Evolutionary conservation across 2,888 invertebrate genomes (phyloP), one percentile per base, ranked within the genome.

Genomic region (Microchrysa polita): DNA sequence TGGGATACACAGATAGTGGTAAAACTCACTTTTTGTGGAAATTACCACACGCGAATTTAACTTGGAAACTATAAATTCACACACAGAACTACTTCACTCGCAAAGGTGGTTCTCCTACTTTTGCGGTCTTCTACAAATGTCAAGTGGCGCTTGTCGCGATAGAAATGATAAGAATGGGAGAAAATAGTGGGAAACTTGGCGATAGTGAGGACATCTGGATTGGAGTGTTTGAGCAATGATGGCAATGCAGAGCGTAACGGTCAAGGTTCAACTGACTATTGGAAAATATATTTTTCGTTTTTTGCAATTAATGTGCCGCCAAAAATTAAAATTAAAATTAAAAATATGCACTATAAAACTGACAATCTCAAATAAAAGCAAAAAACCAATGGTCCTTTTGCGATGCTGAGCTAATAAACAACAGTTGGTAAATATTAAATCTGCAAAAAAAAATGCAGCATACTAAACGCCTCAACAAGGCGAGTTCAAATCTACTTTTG

Each of bases 11-110:
- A 14, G 23, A 22, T 14, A 22, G 23, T 27, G 23, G 5, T 5
- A 55, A 23, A 59, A 59, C 59, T 59, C 59, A 59, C 59, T 59
- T 59, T 23, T 59, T 59, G 22, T 9, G 12, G 23, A 59, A 23
- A 59, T 22, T 23, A 23, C 59, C 22, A 20, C 5, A 22, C 23
- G 23, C 23, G 27, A 12, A 23, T 22, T 14, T n/a, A n/a, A 22
- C 20, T 23, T 23, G 1, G 7, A 23, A 59, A 23, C 2, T 59
- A 23, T n/a, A n/a, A n/a, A n/a, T n/a, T 23, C 23, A 59, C 59
- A 10, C 20, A 59, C 23, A 14, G 23, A 59, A 59, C 59, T 10
- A 59, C 59, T 59, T 59, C 23, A 23, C n/a, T n/a, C n/a, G n/a
- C 59, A 23, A 27, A 59, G 5, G 20, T 9, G 23, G 34, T 34